These are phyloP conservation scores for Falco naumanni DNA, from an alignment of 2,797 vertebrate species.

Conservation along the genomic window DNA sequence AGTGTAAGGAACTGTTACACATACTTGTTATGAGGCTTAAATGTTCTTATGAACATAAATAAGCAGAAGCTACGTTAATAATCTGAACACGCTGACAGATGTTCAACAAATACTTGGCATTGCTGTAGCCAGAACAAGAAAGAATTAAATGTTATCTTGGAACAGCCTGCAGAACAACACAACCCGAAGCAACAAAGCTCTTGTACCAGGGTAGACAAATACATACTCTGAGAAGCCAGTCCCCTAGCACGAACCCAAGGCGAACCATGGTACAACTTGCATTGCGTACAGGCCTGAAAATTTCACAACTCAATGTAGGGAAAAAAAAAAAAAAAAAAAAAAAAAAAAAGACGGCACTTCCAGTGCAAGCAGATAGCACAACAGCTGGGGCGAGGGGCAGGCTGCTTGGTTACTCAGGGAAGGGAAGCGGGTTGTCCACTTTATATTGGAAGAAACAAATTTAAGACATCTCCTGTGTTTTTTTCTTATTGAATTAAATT, in stretches of 20 bases:
- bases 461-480: background rate
- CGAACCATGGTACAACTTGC: rapidly evolving
- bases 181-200: background rate
- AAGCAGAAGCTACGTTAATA: constrained; percentile 60
- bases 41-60: constrained; percentile 37
- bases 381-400: background rate
- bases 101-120: constrained; percentile 55
- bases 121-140: constrained; percentile 34
- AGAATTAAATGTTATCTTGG: constrained; percentile 17
- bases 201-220: background rate
- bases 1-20: background rate
- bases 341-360: background rate
- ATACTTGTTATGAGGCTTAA: background rate
- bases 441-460: background rate
- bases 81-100: constrained; percentile 49
- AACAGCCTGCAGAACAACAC: background rate
- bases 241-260: background rate
- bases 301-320: background rate
- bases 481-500: background rate
- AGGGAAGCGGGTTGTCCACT: background rate
- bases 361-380: background rate
- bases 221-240: background rate
- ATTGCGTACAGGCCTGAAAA: background rate
- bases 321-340: too few species aligned
- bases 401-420: background rate